A percentile compares a stretch with the other conserved stretches of the same genome.
These are phyloP conservation scores for Pilophorus perplexus DNA, from an alignment of 2,888 invertebrate genomes.

Conservation along the genomic window DNA sequence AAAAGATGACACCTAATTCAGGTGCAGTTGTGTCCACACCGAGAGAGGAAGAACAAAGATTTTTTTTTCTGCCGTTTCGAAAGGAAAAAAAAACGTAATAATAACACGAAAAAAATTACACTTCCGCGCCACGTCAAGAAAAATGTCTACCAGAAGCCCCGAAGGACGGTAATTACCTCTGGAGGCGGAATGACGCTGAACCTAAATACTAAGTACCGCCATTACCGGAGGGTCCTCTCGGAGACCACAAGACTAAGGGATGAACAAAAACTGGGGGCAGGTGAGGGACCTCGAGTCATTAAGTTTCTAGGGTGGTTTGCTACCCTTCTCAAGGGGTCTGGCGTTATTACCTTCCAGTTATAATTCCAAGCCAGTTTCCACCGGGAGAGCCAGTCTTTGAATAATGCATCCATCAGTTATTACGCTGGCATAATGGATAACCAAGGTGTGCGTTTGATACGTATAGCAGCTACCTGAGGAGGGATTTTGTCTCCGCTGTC, in stretches of 20 bases:
- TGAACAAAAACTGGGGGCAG: slow-evolving; percentile 24
- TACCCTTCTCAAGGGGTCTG: slow-evolving; percentile 18
- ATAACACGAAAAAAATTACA: slow-evolving; percentile 11
- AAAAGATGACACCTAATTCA: no score
- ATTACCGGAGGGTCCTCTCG: no score
- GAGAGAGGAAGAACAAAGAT: slow-evolving; percentile 4
- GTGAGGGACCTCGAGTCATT: slow-evolving; percentile 19
- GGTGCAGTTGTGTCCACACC: no score
- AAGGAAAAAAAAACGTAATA: slow-evolving; percentile 1
- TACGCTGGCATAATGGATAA: slow-evolving; percentile 38
- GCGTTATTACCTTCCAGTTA: slow-evolving; percentile 31
- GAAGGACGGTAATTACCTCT: not conserved
- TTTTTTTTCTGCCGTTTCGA: not conserved
- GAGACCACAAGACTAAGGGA: not conserved
- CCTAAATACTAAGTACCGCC: slow-evolving; percentile 21
- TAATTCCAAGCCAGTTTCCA: slow-evolving; percentile 1
- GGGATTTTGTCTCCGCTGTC: not conserved
- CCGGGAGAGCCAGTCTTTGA: slow-evolving; percentile 7
- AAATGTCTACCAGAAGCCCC: not conserved
- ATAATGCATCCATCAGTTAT: slow-evolving; percentile 38
- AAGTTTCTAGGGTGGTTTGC: slow-evolving; percentile 36
- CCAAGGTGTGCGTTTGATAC: slow-evolving; percentile 34
- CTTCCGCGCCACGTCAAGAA: slow-evolving; percentile 6
- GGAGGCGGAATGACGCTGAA: not conserved
- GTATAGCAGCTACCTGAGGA: slow-evolving; percentile 12